These are phyloP conservation scores for Heliconius erato DNA, from an alignment of 2,888 invertebrate species.

Conservation along the genomic window DNA sequence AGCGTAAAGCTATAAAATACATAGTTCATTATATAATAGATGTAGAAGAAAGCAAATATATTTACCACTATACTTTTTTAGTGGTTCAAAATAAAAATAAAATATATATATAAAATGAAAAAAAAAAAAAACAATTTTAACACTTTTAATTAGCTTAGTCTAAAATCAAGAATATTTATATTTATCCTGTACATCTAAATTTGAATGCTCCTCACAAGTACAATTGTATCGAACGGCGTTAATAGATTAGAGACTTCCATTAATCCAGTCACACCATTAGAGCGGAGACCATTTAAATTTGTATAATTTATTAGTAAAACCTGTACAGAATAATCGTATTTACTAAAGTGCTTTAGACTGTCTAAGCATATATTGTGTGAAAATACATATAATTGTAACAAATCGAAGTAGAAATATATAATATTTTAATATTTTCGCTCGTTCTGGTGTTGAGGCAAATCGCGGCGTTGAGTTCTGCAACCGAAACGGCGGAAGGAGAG, in stretches of 20 bases:
- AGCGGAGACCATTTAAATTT: conserved; percentile 29
- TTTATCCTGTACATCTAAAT: conserved; percentile 36
- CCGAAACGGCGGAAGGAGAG: too few relatives aligned
- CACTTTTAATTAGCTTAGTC: neutral
- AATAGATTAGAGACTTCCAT: conserved; percentile 26
- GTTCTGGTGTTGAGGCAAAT: too few relatives aligned
- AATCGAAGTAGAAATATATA: too few relatives aligned
- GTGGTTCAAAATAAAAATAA: too few relatives aligned
- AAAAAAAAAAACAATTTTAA: neutral
- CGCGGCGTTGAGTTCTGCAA: too few relatives aligned
- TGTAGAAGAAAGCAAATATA: too few relatives aligned
- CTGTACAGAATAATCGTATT: conserved; percentile 26
- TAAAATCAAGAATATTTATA: conserved; percentile 28
- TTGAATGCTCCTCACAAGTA: conserved; percentile 31
- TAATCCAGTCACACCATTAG: conserved; percentile 31
- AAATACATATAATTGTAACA: neutral
- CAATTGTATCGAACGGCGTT: conserved; percentile 34
- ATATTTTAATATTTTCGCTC: too few relatives aligned
- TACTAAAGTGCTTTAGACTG: conserved; percentile 1
- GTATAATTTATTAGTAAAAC: conserved; percentile 34
- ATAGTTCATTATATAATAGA: too few relatives aligned
- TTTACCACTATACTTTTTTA: too few relatives aligned
- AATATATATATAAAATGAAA: too few relatives aligned
- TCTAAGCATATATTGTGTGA: neutral
- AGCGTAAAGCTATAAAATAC: too few relatives aligned